Conservation (phyloP, 2,113 vertebrate genomes). For the Lethenteron camtschaticum region DNA sequence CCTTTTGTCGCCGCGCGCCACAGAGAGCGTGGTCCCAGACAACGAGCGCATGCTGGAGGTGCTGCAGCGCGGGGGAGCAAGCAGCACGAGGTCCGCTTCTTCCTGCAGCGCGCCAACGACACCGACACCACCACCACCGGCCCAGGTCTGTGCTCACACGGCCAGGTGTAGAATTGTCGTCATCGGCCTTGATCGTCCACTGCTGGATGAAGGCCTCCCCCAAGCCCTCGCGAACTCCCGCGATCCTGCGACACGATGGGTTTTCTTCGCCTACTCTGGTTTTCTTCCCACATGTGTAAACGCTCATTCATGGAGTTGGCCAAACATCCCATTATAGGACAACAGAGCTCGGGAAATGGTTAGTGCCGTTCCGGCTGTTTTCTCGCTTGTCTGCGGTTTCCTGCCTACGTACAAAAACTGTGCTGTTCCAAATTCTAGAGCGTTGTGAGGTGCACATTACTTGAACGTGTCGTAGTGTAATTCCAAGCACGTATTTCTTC, state of each 20-base stretch:
- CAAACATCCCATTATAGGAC: no score
- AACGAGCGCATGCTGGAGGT: conserved; percentile 4
- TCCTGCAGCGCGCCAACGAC: neutral
- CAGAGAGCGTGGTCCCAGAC: neutral
- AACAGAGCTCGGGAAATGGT: no score
- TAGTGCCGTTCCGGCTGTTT: no score
- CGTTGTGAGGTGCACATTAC: no score
- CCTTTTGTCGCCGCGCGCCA: neutral
- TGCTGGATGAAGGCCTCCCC: no score
- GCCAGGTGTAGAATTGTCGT: conserved; percentile 3
- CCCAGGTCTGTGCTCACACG: neutral
- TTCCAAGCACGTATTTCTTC: no score
- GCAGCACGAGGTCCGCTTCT: conserved; percentile 4
- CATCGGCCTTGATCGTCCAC: neutral
- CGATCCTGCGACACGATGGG: neutral
- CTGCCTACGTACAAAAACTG: no score
- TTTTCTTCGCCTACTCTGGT: neutral
- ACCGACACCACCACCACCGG: neutral
- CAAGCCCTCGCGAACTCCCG: neutral
- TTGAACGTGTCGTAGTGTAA: no score
- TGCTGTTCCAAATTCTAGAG: no score
- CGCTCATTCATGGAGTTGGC: no score
- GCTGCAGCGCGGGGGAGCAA: conserved; percentile 5
- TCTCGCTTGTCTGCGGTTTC: no score
- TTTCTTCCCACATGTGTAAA: neutral